phyloP scores from a whole-genome alignment of 2,888 invertebrate genomes.

The Coremacera marginata region DNA sequence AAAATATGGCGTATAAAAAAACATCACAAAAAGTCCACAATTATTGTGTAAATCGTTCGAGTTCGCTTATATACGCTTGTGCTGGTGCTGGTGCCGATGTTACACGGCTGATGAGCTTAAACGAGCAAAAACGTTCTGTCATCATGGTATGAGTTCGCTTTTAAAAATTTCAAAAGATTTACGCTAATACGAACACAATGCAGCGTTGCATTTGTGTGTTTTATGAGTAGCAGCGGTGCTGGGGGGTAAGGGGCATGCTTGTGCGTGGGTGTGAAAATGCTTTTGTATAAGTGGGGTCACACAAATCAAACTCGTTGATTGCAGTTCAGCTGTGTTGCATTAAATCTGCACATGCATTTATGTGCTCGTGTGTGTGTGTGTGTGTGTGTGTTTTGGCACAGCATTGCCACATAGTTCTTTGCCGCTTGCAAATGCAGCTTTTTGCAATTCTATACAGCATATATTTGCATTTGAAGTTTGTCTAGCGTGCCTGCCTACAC shows the following conservation, averaged over 20 bases:
- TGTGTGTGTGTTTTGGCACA: not conserved
- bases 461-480: conserved; percentile 30
- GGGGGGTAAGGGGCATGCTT: not conserved
- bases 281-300: conserved; percentile 31
- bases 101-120: not conserved
- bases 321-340: conserved; percentile 22
- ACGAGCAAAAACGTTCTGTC: conserved; percentile 21
- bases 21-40: not conserved
- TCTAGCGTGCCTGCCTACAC: not conserved
- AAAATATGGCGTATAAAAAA: not conserved
- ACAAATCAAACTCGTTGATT: conserved; percentile 38
- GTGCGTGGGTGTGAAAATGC: not conserved
- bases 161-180: conserved; percentile 17
- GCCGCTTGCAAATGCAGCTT: not conserved
- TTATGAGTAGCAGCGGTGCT: not conserved
- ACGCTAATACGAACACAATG: conserved; percentile 18
- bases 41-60: not conserved
- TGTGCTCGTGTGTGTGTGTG: not conserved
- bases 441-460: conserved; percentile 6
- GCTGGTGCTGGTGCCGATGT: not conserved
- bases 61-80: not conserved
- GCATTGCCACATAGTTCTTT: conserved; percentile 17
- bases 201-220: not conserved
- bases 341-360: not conserved
- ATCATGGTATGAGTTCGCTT: not conserved